A percentile compares a stretch with the other conserved stretches of the same genome.
Evolutionary conservation across 2,797 vertebrate genomes (phyloP).

Genomic region (Enteromius argenteus): DNA sequence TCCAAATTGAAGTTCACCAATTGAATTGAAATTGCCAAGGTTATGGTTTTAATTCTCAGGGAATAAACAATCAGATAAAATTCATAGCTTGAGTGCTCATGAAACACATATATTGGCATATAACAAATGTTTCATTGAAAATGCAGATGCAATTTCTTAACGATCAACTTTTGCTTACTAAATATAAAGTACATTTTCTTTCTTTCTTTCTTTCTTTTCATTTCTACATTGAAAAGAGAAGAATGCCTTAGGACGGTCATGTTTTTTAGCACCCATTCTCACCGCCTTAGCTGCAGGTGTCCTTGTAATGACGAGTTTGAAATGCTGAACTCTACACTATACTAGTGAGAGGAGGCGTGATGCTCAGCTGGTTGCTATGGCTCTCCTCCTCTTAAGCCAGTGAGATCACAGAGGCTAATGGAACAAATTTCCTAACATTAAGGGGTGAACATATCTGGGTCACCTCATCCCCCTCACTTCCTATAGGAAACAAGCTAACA

Average conservation of each 20-base stretch:
- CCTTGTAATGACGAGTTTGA: constrained; percentile 35
- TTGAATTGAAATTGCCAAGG: background rate
- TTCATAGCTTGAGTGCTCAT: background rate
- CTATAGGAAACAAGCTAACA: constrained; percentile 31
- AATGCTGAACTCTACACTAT: constrained; percentile 15
- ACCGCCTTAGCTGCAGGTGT: constrained; percentile 3
- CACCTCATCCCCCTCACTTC: constrained; percentile 35
- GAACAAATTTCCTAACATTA: constrained; percentile 54
- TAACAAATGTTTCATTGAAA: background rate
- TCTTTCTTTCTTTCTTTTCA: background rate
- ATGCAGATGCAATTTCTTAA: background rate
- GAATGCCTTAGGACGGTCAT: background rate
- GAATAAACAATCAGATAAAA: background rate
- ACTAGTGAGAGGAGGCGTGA: constrained; percentile 7
- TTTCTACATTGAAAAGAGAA: constrained; percentile 5
- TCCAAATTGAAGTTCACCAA: background rate
- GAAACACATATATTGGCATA: too few relatives aligned
- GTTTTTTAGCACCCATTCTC: constrained; percentile 3
- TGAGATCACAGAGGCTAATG: constrained; percentile 50
- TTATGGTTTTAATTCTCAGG: background rate
- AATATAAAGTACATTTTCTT: background rate
- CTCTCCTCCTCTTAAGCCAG: constrained; percentile 30
- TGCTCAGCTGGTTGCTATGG: constrained; percentile 40
- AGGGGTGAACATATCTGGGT: constrained; percentile 40
- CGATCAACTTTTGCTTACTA: background rate